Evolutionary conservation across 1,140 invertebrate genomes (phyloP), one percentile per base, ranked within the genome.

Genomic region (Pomacea maculata): DNA sequence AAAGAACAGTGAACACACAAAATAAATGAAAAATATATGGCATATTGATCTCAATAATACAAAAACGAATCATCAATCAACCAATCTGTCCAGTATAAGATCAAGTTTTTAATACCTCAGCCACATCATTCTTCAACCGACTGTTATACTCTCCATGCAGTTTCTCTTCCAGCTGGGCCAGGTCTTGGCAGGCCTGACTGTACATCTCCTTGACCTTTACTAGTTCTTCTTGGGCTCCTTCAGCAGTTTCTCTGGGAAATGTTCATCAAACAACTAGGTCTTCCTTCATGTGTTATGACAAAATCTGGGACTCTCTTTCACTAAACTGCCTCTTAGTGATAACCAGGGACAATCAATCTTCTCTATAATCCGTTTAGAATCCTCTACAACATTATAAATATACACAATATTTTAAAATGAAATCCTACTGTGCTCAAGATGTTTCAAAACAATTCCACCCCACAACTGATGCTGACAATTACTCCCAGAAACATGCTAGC

Each of bases 121-220:
- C 77, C 1, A 88, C 34, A 80, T 84, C 80, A 12, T 83, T 64
- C 61, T 85, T 76, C 63, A 83, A 74, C 63, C 88, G 74, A 29
- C 78, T 80, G 45, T 82, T 70, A 61, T 77, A 82, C 63, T 83
- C 75, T 25, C 12, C 34, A 14, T 74, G 78, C 25, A 88, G 29
- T 29, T 83, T 75, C n/a, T 81, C 82, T 25, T 87, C 85, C 45
- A 87, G 72, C 29, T 82, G 70, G 7, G 85, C 83, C 68, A 86
- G 87, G 76, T 89, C 85, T 54, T 83, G 78, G 86, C 89, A 88
- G 1, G 87, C 80, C 52, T 84, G 82, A 3, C 89, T 85, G 83
- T 91, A 91, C 75, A 89, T 67, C 17, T 89, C 85, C 81, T 90
- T 91, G 77, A 89, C 87, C 11, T 82, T 81, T 77, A 87, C 85